These are phyloP conservation scores for Chrosomus eos DNA, from an alignment of 2,797 vertebrate genomes.

Conservation along the genomic window DNA sequence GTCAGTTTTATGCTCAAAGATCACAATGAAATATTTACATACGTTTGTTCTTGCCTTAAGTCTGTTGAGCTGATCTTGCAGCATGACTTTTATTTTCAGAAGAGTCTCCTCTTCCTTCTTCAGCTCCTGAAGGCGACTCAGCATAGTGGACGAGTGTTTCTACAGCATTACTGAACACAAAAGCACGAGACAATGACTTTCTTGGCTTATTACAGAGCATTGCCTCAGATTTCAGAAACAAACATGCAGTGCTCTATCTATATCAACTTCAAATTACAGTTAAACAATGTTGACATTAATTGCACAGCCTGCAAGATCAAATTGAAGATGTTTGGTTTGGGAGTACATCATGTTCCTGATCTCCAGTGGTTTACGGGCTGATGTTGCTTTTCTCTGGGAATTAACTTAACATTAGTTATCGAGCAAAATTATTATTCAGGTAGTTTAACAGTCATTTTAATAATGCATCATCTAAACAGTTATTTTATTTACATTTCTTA, in stretches of 20 bases:
- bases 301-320: not conserved
- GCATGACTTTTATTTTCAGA: constrained; percentile 84
- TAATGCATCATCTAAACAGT: not conserved
- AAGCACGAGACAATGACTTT: not conserved
- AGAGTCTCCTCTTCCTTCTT: constrained; percentile 88
- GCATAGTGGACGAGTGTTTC: constrained; percentile 73
- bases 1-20: not conserved
- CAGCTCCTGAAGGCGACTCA: constrained; percentile 84
- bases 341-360: constrained; percentile 33
- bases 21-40: not conserved
- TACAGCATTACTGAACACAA: constrained; percentile 73
- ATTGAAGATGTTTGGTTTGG: not conserved
- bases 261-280: not conserved
- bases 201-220: not conserved
- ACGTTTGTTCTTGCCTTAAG: constrained; percentile 71
- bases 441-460: not conserved
- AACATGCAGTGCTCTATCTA: not conserved
- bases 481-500: not conserved
- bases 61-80: constrained; percentile 85
- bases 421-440: not conserved
- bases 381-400: not conserved
- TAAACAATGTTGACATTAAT: not conserved
- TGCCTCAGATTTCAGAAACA: not conserved
- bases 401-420: not conserved
- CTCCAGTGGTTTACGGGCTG: not conserved